Evolutionary conservation across 2,797 vertebrate species (phyloP), one percentile per base, ranked within the genome.

Genomic region (Diplodus sargus): DNA sequence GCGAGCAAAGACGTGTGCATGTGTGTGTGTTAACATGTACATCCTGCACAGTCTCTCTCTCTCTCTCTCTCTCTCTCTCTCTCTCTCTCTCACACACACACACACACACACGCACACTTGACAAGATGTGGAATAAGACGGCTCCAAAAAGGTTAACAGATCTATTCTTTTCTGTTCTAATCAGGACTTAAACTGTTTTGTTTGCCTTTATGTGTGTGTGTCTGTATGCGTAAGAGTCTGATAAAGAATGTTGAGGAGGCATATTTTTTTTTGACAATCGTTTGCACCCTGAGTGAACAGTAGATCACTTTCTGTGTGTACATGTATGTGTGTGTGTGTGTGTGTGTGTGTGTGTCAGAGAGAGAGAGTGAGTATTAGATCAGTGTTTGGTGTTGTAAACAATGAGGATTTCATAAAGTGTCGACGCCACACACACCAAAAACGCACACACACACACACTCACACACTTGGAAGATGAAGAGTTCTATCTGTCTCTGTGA

Each of bases 1-100:
- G 95, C 96, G 95, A 96, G 94, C 89, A 92, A 94, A 95, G 95
- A 96, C 93, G 94, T 94, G 95, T 96, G 96, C 94, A 91, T 93
- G 96, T 95, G 95, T 95, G 94, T 95, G 94, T 91, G 94, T 93
- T 95, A 79, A 74, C 76, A 94, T 95, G 93, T 93, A 93, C 94
- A 94, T 95, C 92, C 93, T 94, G 94, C 92, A 72, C 67, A 22
- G 16, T 28, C 61, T 70, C 76, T 63, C 52, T 34, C 30, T 34
- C 30, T 34, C 30, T 56, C 65, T 60, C 52, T 34, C 30, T 34
- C 30, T 34, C 30, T 56, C 65, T 28, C 61, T 70, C 76, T 63
- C 52, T 34, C 30, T 34, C 30, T 34, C 30, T 56, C 65, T 60
- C n/a, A 74, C 57, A 59, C 65, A 62, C 93, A 93, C 93, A 60